Percentiles rank a stretch among this genome's conserved stretches.
Conservation (phyloP, 2,113 vertebrate genomes). For the Pygoscelis antarcticus region DNA sequence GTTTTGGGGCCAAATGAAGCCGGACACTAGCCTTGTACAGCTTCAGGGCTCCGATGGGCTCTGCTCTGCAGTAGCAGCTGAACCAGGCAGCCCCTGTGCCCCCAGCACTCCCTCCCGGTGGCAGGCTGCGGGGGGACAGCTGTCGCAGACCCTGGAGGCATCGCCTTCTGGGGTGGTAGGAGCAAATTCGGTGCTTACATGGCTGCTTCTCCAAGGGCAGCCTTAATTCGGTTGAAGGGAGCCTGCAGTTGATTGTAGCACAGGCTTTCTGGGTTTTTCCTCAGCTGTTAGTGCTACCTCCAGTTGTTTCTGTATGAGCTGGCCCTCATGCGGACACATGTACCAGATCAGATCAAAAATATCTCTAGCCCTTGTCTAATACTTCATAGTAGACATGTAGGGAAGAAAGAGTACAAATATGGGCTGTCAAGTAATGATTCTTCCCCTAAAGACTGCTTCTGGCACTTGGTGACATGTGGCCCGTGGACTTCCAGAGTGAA, state of each 20-base stretch:
- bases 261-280: background rate
- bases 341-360: background rate
- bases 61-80: background rate
- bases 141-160: background rate
- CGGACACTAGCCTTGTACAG: background rate
- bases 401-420: background rate
- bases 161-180: no score
- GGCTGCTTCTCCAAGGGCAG: background rate
- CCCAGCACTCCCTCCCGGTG: accelerated
- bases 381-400: background rate
- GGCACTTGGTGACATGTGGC: background rate
- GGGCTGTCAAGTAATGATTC: background rate
- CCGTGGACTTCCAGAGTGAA: background rate
- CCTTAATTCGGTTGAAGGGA: background rate
- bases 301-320: background rate
- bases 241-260: background rate
- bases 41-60: background rate
- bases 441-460: background rate
- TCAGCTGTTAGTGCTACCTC: background rate
- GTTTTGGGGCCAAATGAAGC: background rate
- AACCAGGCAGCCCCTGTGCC: background rate
- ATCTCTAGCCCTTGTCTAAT: background rate
- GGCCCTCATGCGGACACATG: background rate
- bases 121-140: background rate
- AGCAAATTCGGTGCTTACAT: background rate